Base-by-base conservation (phyloP, 2,797 vertebrate species). In the Semotilus atromaculatus region DNA sequence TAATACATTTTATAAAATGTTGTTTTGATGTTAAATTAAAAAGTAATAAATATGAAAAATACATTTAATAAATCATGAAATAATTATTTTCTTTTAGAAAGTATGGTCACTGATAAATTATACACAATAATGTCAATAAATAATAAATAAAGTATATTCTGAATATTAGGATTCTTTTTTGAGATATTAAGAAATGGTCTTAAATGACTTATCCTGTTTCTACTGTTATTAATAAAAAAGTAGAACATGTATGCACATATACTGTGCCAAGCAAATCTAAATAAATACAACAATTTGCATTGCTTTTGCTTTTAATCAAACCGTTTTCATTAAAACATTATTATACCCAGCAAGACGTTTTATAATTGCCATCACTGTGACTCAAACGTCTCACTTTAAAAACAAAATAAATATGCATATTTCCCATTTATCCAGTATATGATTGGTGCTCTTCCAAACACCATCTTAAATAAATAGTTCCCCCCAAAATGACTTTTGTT, bases 381-480 rank as follows among this genome's bases (percentile, higher is more conserved):
- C 3, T 67, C 4, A 36, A n/a, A 68, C 5, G 21, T 5, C 3
- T 21, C 19, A 38, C 10, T 21, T 5, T 0, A 68, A 40, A 38
- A 36, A 21, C 2, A 16, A 0, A 7, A 9, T 1, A 13, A 2
- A 1, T 3, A 11, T 7, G 1, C 7, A 19, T 5, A 31, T 31
- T 62, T 62, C 26, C 26, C 1, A 74, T 53, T 11, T 73, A 21
- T 18, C 4, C 26, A 51, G n/a, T 62, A 62, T n/a, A 58, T 29
- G 6, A 31, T 7, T 31, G 26, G 18, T 31, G 26, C 26, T 18
- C 14, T 64, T 64, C 14, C 5, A 62, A 62, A 62, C 26, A 60
- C 58, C n/a, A 62, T 29, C 71, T 31, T 73, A 11, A 73, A 48
- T n/a, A 31, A 51, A 48, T 70, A n/a, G 21, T 40, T 40, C 21